Evolutionary conservation across 2,113 vertebrate species (phyloP).

Genomic region (zebrafish (Danio rerio)): GRCz12tu NC_133186.1:7408001-7408500

Average conservation of each 20-base stretch:
- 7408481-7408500: constrained; percentile 94
- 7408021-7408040: constrained; percentile 88
- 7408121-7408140: constrained; percentile 80
- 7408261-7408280: constrained; percentile 78
- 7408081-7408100: constrained; percentile 72
- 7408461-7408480: constrained; percentile 91
- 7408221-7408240: constrained; percentile 96
- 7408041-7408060: constrained; percentile 76
- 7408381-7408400: constrained; percentile 92
- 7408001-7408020: constrained; percentile 89
- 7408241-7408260: constrained; percentile 87
- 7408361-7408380: constrained; percentile 94
- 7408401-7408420: constrained; percentile 99
- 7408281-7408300: constrained; percentile 78
- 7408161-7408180: constrained; percentile 81
- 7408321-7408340: constrained; percentile 86
- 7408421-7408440: constrained; percentile 94
- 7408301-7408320: constrained; percentile 75
- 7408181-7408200: constrained; percentile 88
- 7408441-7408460: constrained; percentile 94
- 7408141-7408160: constrained; percentile 79
- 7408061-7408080: constrained; percentile 74
- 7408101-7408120: constrained; percentile 94
- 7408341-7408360: constrained; percentile 96
- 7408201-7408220: constrained; percentile 92